Percentiles rank a stretch among this genome's conserved stretches.
phyloP scores from a whole-genome alignment of 2,888 invertebrate genomes.

The Elysia crispata region DNA sequence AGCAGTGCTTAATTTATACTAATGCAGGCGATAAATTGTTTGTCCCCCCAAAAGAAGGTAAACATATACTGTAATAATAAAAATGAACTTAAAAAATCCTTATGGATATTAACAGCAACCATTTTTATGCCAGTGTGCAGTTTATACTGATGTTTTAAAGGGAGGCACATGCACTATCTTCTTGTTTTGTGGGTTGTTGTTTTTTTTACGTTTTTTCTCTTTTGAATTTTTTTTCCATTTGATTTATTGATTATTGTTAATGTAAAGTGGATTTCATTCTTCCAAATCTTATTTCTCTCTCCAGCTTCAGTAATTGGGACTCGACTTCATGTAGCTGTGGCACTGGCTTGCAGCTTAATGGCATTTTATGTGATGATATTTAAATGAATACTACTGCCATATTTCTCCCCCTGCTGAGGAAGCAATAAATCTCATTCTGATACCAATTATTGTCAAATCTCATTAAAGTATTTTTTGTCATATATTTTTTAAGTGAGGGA shows the following conservation, averaged over 20 bases:
- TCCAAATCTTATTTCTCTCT: constrained; percentile 41
- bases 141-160: background rate
- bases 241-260: background rate
- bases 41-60: no score
- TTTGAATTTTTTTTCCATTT: background rate
- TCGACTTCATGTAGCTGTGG: constrained; percentile 76
- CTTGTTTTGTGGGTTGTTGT: background rate
- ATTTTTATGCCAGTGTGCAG: background rate
- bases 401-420: no score
- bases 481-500: no score
- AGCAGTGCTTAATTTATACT: no score
- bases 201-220: background rate
- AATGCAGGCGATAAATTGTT: no score
- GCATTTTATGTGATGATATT: constrained; percentile 76
- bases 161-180: background rate
- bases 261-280: background rate
- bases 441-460: no score
- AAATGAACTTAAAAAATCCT: background rate
- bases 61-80: background rate
- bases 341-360: constrained; percentile 74
- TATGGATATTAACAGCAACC: background rate
- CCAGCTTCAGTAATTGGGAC: constrained; percentile 78
- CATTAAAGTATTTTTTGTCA: no score
- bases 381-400: constrained; percentile 57
- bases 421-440: no score